Conservation (phyloP, 2,797 vertebrate genomes). For the Gymnothorax reevesii region DNA sequence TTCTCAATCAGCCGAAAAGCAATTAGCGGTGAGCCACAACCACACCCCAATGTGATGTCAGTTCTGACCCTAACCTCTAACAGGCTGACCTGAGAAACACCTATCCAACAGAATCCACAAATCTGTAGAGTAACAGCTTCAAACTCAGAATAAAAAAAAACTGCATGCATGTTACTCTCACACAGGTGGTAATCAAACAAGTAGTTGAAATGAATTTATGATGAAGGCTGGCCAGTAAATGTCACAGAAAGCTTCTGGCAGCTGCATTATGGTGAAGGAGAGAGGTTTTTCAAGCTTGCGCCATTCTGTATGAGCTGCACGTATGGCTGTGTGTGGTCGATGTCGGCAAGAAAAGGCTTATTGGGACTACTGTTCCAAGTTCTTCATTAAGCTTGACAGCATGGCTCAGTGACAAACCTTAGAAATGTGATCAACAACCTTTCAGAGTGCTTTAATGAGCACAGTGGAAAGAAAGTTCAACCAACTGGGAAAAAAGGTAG, state of each 20-base stretch:
- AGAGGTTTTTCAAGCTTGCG: slow-evolving; percentile 16
- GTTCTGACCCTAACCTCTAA: too few relatives aligned
- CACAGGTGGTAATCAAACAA: slow-evolving; percentile 16
- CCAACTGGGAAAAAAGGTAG: neutral
- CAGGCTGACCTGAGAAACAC: too few relatives aligned
- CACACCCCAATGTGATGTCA: too few relatives aligned
- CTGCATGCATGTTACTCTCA: neutral
- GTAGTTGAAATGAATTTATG: slow-evolving; percentile 20
- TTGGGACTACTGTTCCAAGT: neutral
- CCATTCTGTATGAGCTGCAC: neutral
- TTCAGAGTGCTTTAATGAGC: neutral
- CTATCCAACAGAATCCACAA: neutral
- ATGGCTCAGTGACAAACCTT: neutral
- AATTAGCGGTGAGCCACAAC: too few relatives aligned
- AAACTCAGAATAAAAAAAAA: neutral
- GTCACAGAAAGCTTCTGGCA: neutral
- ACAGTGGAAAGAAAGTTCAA: neutral
- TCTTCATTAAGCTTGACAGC: slow-evolving; percentile 21
- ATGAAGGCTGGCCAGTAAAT: neutral
- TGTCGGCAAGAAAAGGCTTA: neutral
- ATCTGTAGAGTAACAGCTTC: neutral
- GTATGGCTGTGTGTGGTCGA: slow-evolving; percentile 15
- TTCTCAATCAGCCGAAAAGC: too few relatives aligned
- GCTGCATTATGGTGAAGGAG: neutral
- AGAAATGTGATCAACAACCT: slow-evolving; percentile 22